These are phyloP conservation scores for Chanos chanos DNA, from an alignment of 2,797 vertebrate species.

Conservation along the genomic window DNA sequence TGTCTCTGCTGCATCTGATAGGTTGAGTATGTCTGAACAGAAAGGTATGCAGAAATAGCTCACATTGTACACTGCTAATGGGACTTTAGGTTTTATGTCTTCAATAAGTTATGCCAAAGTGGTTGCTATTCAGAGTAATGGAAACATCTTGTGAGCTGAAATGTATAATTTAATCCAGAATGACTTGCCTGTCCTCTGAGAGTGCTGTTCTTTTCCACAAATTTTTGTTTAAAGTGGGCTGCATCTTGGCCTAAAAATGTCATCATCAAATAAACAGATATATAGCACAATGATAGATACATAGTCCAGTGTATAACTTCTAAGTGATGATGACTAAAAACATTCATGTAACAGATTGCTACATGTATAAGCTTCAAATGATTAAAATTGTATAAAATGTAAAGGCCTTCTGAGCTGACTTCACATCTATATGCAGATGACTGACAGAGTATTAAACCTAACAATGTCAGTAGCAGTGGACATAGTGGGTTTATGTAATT, in stretches of 20 bases:
- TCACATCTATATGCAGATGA: no score
- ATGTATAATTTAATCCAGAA: constrained; percentile 29
- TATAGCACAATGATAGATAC: no score
- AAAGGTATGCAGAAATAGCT: constrained; percentile 14
- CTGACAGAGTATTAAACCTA: no score
- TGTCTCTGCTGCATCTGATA: neutral
- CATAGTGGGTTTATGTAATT: no score
- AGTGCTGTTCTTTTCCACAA: constrained; percentile 11
- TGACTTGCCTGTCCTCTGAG: neutral
- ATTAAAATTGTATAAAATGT: no score
- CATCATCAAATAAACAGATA: no score
- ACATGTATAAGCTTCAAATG: no score
- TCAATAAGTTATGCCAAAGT: constrained; percentile 45
- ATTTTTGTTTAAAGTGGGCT: constrained; percentile 16
- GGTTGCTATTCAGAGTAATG: constrained; percentile 20
- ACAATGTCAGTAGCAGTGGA: no score
- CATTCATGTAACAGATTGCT: no score
- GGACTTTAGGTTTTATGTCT: constrained; percentile 23
- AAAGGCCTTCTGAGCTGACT: no score
- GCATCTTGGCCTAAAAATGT: constrained; percentile 9
- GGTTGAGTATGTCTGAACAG: constrained; percentile 1
- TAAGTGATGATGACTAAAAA: no score
- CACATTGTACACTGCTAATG: constrained; percentile 20
- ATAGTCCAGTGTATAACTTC: no score
- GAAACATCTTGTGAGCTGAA: constrained; percentile 7